phyloP scores from a whole-genome alignment of 2,888 invertebrate species.

The Athalia rosae region DNA sequence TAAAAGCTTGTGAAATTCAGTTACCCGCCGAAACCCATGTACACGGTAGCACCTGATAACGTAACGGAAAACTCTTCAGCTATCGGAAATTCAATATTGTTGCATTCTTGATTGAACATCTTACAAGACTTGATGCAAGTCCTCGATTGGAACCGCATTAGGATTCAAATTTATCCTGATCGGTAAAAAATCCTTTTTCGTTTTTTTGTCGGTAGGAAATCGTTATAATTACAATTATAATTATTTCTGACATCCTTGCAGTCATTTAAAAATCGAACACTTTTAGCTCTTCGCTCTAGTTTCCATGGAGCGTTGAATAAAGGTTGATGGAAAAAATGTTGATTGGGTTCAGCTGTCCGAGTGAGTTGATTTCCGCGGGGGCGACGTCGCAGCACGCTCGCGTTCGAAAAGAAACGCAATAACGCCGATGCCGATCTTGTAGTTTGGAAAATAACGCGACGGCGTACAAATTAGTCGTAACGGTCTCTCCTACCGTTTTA shows the following conservation, averaged over 20 bases:
- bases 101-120: not conserved
- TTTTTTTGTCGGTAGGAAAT: no score
- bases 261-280: not conserved
- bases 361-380: conserved; percentile 31
- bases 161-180: no score
- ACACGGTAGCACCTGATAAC: not conserved
- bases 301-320: not conserved
- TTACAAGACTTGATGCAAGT: not conserved
- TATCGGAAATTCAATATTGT: not conserved
- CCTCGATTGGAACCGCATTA: no score
- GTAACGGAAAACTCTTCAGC: not conserved
- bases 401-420: not conserved
- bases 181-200: no score
- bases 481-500: not conserved
- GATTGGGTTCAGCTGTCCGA: conserved; percentile 39
- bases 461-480: conserved; percentile 40
- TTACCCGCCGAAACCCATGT: not conserved
- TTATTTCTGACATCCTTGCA: not conserved
- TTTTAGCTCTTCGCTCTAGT: not conserved
- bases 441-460: conserved; percentile 37
- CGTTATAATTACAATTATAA: not conserved
- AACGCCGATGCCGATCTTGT: conserved; percentile 7
- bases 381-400: not conserved
- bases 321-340: conserved; percentile 35
- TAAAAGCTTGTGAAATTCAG: not conserved